Evolutionary conservation across 1,140 invertebrate genomes (phyloP).

Genomic region (Holotrichia oblita): DNA sequence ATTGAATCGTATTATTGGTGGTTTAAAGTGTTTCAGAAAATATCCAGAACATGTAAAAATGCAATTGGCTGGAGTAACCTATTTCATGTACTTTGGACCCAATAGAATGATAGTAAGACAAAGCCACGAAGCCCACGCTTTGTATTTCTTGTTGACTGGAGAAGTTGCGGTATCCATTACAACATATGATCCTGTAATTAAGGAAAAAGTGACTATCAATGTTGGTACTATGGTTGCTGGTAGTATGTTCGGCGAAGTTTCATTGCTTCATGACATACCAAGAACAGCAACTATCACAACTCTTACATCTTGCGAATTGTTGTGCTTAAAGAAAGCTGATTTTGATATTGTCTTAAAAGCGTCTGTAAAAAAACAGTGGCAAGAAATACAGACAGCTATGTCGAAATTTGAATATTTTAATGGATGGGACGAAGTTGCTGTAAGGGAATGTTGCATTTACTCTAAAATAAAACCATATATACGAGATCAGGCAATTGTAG

Average conservation of each 20-base stretch:
- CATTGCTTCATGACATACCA: slow-evolving; percentile 67
- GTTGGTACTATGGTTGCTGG: slow-evolving; percentile 59
- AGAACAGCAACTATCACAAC: slow-evolving; percentile 67
- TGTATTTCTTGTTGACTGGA: slow-evolving; percentile 70
- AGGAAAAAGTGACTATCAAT: slow-evolving; percentile 60
- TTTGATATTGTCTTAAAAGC: slow-evolving; percentile 69
- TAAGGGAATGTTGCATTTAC: slow-evolving; percentile 71
- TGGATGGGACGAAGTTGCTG: slow-evolving; percentile 65
- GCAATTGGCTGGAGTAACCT: slow-evolving; percentile 64
- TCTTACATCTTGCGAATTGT: slow-evolving; percentile 54
- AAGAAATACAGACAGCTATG: slow-evolving; percentile 67
- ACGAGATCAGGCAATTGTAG: slow-evolving; percentile 68
- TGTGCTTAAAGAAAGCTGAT: slow-evolving; percentile 63
- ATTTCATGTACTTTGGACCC: slow-evolving; percentile 67
- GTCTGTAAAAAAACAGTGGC: slow-evolving; percentile 68
- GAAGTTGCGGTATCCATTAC: slow-evolving; percentile 64
- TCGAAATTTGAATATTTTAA: slow-evolving; percentile 72
- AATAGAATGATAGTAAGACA: slow-evolving; percentile 67
- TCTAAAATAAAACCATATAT: slow-evolving; percentile 68
- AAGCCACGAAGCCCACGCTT: slow-evolving; percentile 64
- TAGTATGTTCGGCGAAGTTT: slow-evolving; percentile 71
- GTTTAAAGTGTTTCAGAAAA: slow-evolving; percentile 66
- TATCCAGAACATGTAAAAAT: slow-evolving; percentile 67
- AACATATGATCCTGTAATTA: slow-evolving; percentile 63
- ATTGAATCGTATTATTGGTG: slow-evolving; percentile 65